Evolutionary conservation across 1,140 invertebrate species (phyloP).

Genomic region (Drosophila paulistorum): DNA sequence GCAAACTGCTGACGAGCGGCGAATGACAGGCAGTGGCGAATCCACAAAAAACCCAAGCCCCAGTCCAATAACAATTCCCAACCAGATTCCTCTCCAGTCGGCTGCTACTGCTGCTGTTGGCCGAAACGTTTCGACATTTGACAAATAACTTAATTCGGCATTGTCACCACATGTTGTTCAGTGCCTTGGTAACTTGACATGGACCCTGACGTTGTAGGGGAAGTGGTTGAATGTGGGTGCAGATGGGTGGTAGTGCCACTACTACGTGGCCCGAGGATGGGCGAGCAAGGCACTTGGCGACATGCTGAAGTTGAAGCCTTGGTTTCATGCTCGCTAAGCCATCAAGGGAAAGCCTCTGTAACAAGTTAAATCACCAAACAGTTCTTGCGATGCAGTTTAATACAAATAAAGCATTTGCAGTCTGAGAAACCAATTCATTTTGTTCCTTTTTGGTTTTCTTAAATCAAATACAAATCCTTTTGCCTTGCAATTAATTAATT

Average conservation of each 20-base stretch:
- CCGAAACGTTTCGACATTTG: constrained; percentile 68
- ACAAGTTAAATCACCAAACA: constrained; percentile 31
- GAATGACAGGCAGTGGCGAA: constrained; percentile 50
- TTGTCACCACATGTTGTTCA: constrained; percentile 70
- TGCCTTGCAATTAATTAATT: constrained; percentile 9
- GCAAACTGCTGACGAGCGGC: constrained; percentile 19
- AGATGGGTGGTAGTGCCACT: neutral
- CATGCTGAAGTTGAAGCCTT: constrained; percentile 39
- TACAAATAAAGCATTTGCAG: too few species aligned
- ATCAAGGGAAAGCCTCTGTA: constrained; percentile 19
- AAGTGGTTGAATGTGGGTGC: too few species aligned
- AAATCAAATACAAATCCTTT: constrained; percentile 9
- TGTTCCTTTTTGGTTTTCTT: neutral
- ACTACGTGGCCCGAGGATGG: neutral
- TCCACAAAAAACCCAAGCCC: constrained; percentile 8
- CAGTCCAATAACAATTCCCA: constrained; percentile 19
- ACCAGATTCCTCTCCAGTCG: neutral
- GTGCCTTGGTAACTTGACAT: constrained; percentile 19
- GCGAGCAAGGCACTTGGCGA: constrained; percentile 8
- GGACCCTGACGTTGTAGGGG: neutral
- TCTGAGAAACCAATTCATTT: too few species aligned
- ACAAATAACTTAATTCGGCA: constrained; percentile 78
- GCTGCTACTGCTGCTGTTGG: constrained; percentile 29
- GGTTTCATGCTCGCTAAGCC: constrained; percentile 48
- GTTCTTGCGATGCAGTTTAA: neutral